Evolutionary conservation across 2,888 invertebrate genomes (phyloP).

Genomic region (Alloplasta piceator): DNA sequence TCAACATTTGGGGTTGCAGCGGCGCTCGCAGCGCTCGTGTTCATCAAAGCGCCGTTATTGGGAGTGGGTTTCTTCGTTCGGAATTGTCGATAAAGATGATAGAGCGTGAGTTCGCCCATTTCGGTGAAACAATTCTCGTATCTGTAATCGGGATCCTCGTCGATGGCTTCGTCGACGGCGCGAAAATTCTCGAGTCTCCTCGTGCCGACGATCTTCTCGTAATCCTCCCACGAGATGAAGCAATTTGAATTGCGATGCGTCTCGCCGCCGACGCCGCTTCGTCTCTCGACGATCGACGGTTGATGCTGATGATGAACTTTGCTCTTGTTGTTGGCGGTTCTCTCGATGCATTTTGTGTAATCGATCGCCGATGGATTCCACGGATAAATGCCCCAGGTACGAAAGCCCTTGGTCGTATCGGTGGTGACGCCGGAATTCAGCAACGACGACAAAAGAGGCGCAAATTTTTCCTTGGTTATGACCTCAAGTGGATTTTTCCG

Average conservation of each 20-base stretch:
- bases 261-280: neutral
- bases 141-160: slow-evolving; percentile 59
- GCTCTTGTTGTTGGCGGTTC: slow-evolving; percentile 44
- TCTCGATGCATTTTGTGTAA: slow-evolving; percentile 60
- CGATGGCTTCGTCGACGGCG: slow-evolving; percentile 53
- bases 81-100: slow-evolving; percentile 60
- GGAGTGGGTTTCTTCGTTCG: slow-evolving; percentile 55
- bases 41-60: slow-evolving; percentile 34
- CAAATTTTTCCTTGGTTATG: slow-evolving; percentile 70
- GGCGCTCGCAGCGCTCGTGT: neutral
- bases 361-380: slow-evolving; percentile 67
- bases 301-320: slow-evolving; percentile 16
- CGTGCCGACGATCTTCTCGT: slow-evolving; percentile 56
- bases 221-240: slow-evolving; percentile 59
- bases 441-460: slow-evolving; percentile 66
- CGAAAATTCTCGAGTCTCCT: slow-evolving; percentile 54
- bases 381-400: slow-evolving; percentile 68
- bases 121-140: slow-evolving; percentile 62
- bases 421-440: slow-evolving; percentile 43
- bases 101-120: slow-evolving; percentile 59
- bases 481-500: slow-evolving; percentile 66
- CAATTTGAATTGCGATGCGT: slow-evolving; percentile 45
- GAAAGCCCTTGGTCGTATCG: slow-evolving; percentile 65
- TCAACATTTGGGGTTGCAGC: slow-evolving; percentile 37
- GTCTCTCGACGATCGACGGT: slow-evolving; percentile 20